These are phyloP conservation scores for Zootermopsis nevadensis DNA, from an alignment of 2,888 invertebrate species.

Conservation along the genomic window DNA sequence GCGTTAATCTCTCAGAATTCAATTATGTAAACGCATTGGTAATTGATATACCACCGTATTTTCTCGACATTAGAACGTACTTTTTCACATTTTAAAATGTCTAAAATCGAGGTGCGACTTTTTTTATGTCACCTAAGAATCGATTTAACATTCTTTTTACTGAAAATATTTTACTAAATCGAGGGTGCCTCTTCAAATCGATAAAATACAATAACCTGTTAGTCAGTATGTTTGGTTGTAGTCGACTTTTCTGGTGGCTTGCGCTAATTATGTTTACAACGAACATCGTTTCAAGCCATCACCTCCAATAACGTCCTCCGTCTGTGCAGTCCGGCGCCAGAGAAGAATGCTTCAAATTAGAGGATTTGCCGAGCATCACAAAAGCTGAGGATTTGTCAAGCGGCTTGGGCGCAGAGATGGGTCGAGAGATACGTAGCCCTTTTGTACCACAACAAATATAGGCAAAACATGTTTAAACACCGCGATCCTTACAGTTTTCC, in stretches of 20 bases:
- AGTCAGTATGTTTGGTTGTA: too few relatives aligned
- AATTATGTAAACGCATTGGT: too few relatives aligned
- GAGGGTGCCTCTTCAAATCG: too few relatives aligned
- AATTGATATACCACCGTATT: too few relatives aligned
- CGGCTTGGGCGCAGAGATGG: neutral
- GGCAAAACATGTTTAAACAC: slow-evolving; percentile 2
- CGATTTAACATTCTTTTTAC: too few relatives aligned
- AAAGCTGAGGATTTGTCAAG: neutral
- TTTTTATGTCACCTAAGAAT: too few relatives aligned
- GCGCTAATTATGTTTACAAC: slow-evolving; percentile 18
- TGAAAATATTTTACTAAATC: too few relatives aligned
- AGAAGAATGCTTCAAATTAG: slow-evolving; percentile 31
- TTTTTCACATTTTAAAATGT: too few relatives aligned
- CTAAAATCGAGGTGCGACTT: too few relatives aligned
- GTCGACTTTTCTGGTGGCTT: neutral
- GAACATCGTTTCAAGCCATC: slow-evolving; percentile 37
- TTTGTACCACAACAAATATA: neutral
- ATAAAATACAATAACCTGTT: too few relatives aligned
- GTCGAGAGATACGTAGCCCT: neutral
- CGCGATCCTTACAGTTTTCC: neutral
- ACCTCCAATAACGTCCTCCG: slow-evolving; percentile 14
- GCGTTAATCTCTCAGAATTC: too few relatives aligned
- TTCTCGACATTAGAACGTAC: too few relatives aligned
- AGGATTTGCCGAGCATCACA: slow-evolving; percentile 27
- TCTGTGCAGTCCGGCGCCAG: slow-evolving; percentile 34